Conservation (phyloP, 2,113 vertebrate species). For the Bufo gargarizans region DNA sequence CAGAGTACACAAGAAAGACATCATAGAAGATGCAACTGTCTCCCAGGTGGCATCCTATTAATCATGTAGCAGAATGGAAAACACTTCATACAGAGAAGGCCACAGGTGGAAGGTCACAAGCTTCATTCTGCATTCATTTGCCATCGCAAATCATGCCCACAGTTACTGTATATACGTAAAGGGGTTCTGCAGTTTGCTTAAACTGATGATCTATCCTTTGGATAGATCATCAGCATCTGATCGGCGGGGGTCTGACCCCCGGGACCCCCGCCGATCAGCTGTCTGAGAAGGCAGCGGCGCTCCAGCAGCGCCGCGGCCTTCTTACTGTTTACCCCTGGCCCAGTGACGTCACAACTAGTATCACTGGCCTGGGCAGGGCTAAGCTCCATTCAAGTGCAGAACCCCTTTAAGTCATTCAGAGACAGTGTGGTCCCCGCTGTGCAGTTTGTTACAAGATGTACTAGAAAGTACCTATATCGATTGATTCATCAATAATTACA, state of each 20-base stretch:
- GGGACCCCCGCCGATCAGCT: too few species aligned
- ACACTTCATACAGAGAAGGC: constrained; percentile 2
- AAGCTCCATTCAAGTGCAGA: too few species aligned
- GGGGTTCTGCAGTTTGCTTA: too few species aligned
- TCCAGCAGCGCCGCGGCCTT: too few species aligned
- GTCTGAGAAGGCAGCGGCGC: too few species aligned
- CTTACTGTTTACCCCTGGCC: too few species aligned
- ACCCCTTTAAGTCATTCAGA: not conserved
- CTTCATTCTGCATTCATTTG: not conserved
- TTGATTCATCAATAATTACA: not conserved
- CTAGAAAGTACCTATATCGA: not conserved
- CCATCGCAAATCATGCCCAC: not conserved
- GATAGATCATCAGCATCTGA: too few species aligned
- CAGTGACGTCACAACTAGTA: too few species aligned
- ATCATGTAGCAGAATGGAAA: constrained; percentile 16
- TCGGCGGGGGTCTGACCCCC: too few species aligned
- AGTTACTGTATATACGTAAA: not conserved
- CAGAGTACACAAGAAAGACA: constrained; percentile 3
- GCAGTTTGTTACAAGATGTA: not conserved
- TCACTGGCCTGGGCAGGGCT: too few species aligned
- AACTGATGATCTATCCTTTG: too few species aligned
- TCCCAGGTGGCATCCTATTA: constrained; percentile 39
- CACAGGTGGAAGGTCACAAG: not conserved
- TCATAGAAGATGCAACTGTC: constrained; percentile 17
- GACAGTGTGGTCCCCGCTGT: not conserved